Conservation (phyloP, 2,888 invertebrate genomes). For the Choreutis nemorana region DNA sequence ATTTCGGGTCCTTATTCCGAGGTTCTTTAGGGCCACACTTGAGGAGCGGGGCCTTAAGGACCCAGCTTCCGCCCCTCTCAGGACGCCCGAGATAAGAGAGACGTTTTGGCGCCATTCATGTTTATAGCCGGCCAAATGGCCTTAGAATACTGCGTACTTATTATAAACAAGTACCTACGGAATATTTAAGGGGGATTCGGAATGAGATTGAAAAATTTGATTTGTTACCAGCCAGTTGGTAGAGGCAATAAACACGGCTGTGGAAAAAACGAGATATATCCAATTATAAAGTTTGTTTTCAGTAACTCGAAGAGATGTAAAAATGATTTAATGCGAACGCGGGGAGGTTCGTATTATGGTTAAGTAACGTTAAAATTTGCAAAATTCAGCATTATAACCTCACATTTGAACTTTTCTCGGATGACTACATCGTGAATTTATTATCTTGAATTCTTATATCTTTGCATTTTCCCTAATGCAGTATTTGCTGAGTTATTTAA, state of each 20-base stretch:
- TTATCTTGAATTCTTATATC: too few species aligned
- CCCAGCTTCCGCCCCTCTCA: conserved; percentile 58
- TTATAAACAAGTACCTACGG: conserved; percentile 54
- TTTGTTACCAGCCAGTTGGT: conserved; percentile 10
- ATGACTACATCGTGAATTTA: too few species aligned
- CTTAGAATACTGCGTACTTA: conserved; percentile 59
- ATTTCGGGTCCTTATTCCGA: conserved; percentile 56
- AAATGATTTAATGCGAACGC: conserved; percentile 4
- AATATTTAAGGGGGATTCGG: conserved; percentile 24
- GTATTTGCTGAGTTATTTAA: too few species aligned
- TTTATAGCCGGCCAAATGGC: conserved; percentile 62
- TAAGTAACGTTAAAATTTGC: too few species aligned
- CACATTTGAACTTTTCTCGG: too few species aligned
- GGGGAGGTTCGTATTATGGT: too few species aligned
- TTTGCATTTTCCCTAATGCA: too few species aligned
- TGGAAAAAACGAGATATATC: too few species aligned
- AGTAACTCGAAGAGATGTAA: conserved; percentile 5
- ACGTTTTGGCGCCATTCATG: conserved; percentile 65
- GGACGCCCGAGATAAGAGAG: conserved; percentile 64
- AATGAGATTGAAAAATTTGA: conserved; percentile 24
- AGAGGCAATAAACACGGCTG: too few species aligned
- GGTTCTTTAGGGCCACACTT: conserved; percentile 61
- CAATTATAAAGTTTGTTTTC: conserved; percentile 9
- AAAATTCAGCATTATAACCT: too few species aligned
- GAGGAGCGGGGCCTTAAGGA: conserved; percentile 49